Base-by-base conservation (phyloP, 2,113 vertebrate species). In the Myanophis thanlyinensis region DNA sequence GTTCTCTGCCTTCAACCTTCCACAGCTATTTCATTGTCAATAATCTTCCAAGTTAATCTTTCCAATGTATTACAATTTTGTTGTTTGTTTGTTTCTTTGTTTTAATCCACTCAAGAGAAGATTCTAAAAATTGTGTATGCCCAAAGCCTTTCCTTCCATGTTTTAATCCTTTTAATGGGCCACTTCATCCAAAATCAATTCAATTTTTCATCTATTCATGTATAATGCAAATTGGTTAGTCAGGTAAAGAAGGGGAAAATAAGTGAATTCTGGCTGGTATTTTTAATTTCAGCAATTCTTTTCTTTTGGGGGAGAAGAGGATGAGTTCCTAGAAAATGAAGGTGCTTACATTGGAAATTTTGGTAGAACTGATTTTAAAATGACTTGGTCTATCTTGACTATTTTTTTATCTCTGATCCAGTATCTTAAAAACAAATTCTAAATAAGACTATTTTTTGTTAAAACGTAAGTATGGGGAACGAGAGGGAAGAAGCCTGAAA, bases 131-230 rank as follows among this genome's bases (percentile, higher is more conserved):
- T 23, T 35, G 23, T 35, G 49, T 27, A 54, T 46, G 3, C 10
- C 5, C 10, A 51, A 15, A 51, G 87, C 3, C 12, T 4, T 3
- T 47, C 8, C 48, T 13, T 25, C 22, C 0, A 54, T 8, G 8
- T 0, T 0, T 0, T 40, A 1, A 44, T 85, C 90, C 51, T 8
- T 48, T 40, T 4, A 92, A 18, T 48, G 13, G 87, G 54, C 62
- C 5, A 11, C n/a, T 30, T 5, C 23, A 80, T 80, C 93, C 93
- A 93, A 91, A 85, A 91, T 91, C 59, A 23, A 0, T 3, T 87
- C 73, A 3, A 48, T 92, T 90, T 0, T 0, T 56, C 53, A 10
- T 44, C 53, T 40, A 67, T 47, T 85, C 51, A 46, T 54, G 7
- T 1, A 22, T 27, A 48, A 53, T 44, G 3, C 86, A 90, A 93